phyloP scores from a whole-genome alignment of 2,888 invertebrate species.

The Cephus spinipes region DNA sequence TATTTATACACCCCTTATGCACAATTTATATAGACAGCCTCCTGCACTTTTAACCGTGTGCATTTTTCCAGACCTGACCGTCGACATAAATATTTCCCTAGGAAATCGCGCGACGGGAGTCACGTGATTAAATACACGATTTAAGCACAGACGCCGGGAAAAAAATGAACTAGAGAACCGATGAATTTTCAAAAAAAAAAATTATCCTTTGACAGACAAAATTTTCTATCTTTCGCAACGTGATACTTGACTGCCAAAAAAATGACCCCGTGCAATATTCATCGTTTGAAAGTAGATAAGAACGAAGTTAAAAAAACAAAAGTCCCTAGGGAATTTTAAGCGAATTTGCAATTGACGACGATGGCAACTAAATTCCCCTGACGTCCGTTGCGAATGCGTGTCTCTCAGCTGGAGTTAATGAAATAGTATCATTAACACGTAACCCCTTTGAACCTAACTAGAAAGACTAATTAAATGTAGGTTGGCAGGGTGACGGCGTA shows the following conservation, averaged over 20 bases:
- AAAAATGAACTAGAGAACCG: background rate
- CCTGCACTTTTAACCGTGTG: background rate
- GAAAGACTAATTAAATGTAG: constrained; percentile 9
- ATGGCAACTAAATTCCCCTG: background rate
- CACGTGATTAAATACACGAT: no score
- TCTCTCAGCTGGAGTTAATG: constrained; percentile 1
- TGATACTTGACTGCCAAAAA: background rate
- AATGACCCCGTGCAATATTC: background rate
- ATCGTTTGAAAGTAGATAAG: no score
- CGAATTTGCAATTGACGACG: background rate
- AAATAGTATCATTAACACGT: constrained; percentile 9
- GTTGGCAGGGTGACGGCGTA: background rate
- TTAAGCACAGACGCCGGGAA: background rate
- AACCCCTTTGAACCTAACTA: constrained; percentile 9
- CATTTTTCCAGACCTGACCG: background rate
- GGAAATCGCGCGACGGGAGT: background rate
- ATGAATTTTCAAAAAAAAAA: background rate
- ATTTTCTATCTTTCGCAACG: background rate
- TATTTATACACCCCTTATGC: background rate
- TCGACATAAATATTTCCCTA: background rate
- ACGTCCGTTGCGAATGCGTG: background rate
- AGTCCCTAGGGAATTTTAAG: background rate
- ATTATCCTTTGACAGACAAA: accelerated
- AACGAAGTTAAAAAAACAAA: background rate
- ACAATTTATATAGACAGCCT: background rate